These are phyloP conservation scores for Lasius fuliginosus DNA, from an alignment of 2,888 invertebrate genomes.

Conservation along the genomic window DNA sequence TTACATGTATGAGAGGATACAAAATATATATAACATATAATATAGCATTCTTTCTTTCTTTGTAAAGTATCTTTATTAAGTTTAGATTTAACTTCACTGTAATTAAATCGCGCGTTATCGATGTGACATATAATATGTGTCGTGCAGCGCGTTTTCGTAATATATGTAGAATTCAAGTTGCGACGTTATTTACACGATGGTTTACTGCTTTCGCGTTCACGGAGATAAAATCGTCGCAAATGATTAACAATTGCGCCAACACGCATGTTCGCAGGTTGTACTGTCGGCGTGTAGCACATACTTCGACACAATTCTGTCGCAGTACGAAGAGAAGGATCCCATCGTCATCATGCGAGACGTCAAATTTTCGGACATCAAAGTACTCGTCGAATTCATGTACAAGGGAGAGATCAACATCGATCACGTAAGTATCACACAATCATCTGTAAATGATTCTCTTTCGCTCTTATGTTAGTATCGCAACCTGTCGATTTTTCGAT, in stretches of 20 bases:
- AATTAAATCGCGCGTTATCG: slow-evolving; percentile 19
- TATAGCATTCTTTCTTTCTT: background rate
- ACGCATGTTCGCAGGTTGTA: slow-evolving; percentile 89
- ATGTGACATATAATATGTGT: background rate
- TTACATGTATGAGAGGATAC: background rate
- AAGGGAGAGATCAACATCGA: slow-evolving; percentile 98
- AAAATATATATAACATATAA: background rate
- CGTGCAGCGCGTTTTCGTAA: background rate
- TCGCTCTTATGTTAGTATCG: background rate
- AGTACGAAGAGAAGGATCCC: slow-evolving; percentile 93
- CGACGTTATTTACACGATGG: slow-evolving; percentile 17
- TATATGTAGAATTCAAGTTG: slow-evolving; percentile 22
- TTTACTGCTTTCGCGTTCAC: background rate
- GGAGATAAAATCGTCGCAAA: slow-evolving; percentile 39
- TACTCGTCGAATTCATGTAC: slow-evolving; percentile 97
- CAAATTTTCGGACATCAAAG: slow-evolving; percentile 95
- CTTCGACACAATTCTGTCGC: slow-evolving; percentile 94
- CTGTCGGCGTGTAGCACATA: slow-evolving; percentile 97
- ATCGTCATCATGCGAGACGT: slow-evolving; percentile 96
- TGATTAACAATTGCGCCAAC: slow-evolving; percentile 34
- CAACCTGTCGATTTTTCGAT: background rate
- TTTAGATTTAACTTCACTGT: background rate
- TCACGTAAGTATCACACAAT: slow-evolving; percentile 90
- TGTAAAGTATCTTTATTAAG: background rate
- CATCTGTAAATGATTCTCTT: slow-evolving; percentile 13